Conservation (phyloP, 2,113 vertebrate genomes). For the Martes martes region DNA sequence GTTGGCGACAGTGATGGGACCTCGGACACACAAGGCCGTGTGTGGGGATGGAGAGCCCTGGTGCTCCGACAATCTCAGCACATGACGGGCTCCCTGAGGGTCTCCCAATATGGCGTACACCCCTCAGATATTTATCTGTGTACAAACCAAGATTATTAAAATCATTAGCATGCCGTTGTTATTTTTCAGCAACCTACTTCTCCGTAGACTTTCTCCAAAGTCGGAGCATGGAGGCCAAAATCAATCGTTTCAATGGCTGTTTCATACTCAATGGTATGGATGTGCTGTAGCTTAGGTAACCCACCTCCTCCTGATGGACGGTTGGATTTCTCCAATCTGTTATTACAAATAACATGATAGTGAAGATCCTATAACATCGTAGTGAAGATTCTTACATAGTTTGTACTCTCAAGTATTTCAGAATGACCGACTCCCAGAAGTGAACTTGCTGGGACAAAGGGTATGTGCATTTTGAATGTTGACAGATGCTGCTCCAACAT, state of each 20-base stretch:
- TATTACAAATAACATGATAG: background rate
- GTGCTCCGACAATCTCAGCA: background rate
- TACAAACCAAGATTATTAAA: background rate
- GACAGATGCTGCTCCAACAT: background rate
- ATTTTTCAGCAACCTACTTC: background rate
- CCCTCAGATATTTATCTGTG: background rate
- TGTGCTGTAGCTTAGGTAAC: background rate
- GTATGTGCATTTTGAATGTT: background rate
- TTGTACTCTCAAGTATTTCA: background rate
- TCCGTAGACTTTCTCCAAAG: background rate
- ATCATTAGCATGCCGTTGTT: background rate
- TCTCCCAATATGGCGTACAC: fast-evolving
- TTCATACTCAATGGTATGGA: background rate
- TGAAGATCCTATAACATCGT: background rate
- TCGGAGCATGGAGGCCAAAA: background rate
- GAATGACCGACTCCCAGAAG: background rate
- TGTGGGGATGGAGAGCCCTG: background rate
- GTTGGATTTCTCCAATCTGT: background rate
- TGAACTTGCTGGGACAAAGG: background rate
- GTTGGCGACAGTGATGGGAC: background rate
- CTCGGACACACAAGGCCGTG: background rate
- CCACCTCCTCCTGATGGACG: background rate
- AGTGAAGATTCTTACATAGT: background rate
- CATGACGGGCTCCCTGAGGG: background rate
- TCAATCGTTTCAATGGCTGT: slow-evolving; percentile 24